phyloP scores from a whole-genome alignment of 1,140 invertebrate species.

The Heliothis virescens region DNA sequence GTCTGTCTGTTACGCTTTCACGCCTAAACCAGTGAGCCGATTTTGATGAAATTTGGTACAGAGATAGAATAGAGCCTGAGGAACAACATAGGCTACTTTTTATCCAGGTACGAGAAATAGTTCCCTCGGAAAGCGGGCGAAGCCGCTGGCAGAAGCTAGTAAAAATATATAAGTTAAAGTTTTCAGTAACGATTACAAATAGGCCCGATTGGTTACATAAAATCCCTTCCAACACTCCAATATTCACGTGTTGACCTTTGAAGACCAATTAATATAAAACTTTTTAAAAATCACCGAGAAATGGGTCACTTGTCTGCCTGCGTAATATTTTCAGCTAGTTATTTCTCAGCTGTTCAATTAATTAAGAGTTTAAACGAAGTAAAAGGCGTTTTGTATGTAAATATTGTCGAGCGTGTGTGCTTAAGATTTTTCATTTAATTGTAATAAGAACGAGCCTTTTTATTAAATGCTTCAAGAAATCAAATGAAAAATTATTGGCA shows the following conservation, averaged over 20 bases:
- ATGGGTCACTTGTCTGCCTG: neutral
- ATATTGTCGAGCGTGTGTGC: neutral
- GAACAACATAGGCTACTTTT: no score
- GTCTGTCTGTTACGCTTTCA: no score
- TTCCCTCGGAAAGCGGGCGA: no score
- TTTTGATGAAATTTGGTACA: no score
- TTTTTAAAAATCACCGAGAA: neutral
- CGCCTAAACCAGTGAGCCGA: no score
- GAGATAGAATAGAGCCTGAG: no score
- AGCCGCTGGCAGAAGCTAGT: no score
- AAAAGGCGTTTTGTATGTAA: conserved; percentile 6
- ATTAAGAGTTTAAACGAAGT: conserved; percentile 7
- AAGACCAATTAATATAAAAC: conserved; percentile 17
- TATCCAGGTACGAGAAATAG: no score
- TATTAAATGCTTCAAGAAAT: no score
- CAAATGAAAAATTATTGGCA: no score
- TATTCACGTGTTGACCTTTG: neutral
- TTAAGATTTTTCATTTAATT: neutral
- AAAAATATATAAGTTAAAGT: no score
- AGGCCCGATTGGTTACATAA: neutral
- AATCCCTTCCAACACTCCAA: neutral
- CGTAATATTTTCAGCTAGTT: neutral
- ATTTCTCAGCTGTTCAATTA: neutral
- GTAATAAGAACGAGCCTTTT: neutral
- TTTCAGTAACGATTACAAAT: neutral